These are phyloP conservation scores for Cephus pygmeus DNA, from an alignment of 2,888 invertebrate genomes.

Conservation along the genomic window DNA sequence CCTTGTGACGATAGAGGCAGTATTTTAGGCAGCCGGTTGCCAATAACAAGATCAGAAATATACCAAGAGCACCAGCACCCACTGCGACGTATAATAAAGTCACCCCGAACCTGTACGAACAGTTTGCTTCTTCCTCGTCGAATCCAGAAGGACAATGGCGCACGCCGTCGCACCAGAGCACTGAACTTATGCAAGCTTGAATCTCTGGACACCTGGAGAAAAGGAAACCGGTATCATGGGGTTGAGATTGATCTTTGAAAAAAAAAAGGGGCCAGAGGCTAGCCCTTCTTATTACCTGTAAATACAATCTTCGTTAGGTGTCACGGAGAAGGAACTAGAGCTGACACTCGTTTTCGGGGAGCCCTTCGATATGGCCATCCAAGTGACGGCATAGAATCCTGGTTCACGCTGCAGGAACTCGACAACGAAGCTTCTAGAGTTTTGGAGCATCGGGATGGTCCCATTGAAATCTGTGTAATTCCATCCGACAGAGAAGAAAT, in stretches of 20 bases:
- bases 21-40: slow-evolving; percentile 72
- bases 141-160: slow-evolving; percentile 84
- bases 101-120: slow-evolving; percentile 76
- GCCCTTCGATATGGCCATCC: slow-evolving; percentile 82
- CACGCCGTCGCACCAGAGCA: slow-evolving; percentile 84
- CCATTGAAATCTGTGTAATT: slow-evolving; percentile 59
- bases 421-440: slow-evolving; percentile 78
- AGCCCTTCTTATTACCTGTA: slow-evolving; percentile 69
- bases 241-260: neutral
- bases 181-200: slow-evolving; percentile 82
- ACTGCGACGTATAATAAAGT: slow-evolving; percentile 76
- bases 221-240: slow-evolving; percentile 20
- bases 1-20: slow-evolving; percentile 68
- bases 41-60: slow-evolving; percentile 71
- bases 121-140: slow-evolving; percentile 83
- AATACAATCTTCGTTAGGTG: slow-evolving; percentile 73
- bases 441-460: slow-evolving; percentile 60
- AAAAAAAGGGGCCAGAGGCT: neutral
- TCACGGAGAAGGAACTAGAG: slow-evolving; percentile 48
- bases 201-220: slow-evolving; percentile 79
- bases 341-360: slow-evolving; percentile 66
- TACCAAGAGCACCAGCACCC: slow-evolving; percentile 73
- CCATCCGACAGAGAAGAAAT: slow-evolving; percentile 81
- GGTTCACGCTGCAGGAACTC: slow-evolving; percentile 81
- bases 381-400: slow-evolving; percentile 79